phyloP scores from a whole-genome alignment of 2,113 vertebrate species.

The Elanoides forficatus region DNA sequence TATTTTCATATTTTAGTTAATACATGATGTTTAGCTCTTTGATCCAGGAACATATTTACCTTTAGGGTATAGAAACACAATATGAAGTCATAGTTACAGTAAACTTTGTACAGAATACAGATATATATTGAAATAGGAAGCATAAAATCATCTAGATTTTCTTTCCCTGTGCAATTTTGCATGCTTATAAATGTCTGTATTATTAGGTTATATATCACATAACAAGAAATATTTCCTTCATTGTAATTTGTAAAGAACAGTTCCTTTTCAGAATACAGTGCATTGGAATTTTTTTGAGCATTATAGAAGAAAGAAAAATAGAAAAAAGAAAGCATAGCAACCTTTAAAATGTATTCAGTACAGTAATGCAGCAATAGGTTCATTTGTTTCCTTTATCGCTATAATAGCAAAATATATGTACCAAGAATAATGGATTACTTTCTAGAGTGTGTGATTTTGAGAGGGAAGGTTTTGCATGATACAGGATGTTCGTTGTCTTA shows the following conservation, averaged over 20 bases:
- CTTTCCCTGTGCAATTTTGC: background rate
- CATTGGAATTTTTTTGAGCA: background rate
- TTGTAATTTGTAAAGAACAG: background rate
- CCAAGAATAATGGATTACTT: background rate
- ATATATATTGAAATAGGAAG: background rate
- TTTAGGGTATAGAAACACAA: background rate
- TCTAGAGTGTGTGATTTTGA: background rate
- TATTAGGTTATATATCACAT: background rate
- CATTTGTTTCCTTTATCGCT: background rate
- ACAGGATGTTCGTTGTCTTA: background rate
- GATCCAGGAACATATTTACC: background rate
- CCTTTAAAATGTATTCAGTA: background rate
- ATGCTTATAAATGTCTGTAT: background rate
- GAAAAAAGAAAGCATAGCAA: background rate
- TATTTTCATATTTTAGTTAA: background rate
- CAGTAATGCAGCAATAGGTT: background rate
- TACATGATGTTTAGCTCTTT: background rate
- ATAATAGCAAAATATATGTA: background rate
- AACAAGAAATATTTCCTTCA: background rate
- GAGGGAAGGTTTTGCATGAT: background rate
- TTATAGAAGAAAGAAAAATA: background rate
- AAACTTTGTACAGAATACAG: background rate
- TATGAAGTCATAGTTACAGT: background rate
- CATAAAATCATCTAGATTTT: background rate
- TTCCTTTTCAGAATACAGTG: background rate